These are phyloP conservation scores for Trididemnum clinides DNA, from an alignment of 23 tunicate genomes.

Conservation along the genomic window DNA sequence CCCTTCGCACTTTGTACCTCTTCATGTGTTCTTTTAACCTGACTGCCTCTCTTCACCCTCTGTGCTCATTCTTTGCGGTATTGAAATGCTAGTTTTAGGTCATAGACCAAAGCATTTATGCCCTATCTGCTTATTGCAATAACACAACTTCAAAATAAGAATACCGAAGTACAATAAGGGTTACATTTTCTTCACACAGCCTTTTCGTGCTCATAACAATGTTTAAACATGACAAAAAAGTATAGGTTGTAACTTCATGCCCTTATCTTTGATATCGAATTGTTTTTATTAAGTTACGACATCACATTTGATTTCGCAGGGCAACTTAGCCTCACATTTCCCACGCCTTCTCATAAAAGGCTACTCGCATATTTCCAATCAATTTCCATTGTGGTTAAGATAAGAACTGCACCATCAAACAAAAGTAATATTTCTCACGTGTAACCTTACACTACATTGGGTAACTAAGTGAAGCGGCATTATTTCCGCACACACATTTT, in stretches of 20 bases:
- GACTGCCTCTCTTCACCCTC: too few species aligned
- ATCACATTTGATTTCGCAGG: neutral
- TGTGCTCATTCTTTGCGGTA: too few species aligned
- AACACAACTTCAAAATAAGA: too few species aligned
- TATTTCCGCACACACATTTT: too few species aligned
- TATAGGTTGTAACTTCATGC: neutral
- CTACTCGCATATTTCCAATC: conserved; percentile 45
- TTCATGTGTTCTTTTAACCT: too few species aligned
- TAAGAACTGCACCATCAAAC: conserved; percentile 3
- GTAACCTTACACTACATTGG: neutral
- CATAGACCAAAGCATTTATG: too few species aligned
- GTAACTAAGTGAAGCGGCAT: too few species aligned
- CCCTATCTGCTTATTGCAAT: too few species aligned
- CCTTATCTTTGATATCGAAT: conserved; percentile 10
- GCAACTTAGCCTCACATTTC: conserved; percentile 54
- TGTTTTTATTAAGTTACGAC: neutral
- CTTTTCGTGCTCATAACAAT: neutral
- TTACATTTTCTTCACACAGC: neutral
- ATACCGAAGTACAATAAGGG: too few species aligned
- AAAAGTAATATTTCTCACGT: conserved; percentile 12
- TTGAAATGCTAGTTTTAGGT: too few species aligned
- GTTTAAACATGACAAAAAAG: neutral
- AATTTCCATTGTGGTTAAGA: conserved; percentile 75
- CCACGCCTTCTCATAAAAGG: conserved; percentile 69
- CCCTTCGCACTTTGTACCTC: too few species aligned